A percentile compares a stretch with the other conserved stretches of the same genome.
These are phyloP conservation scores for Hylaeus anthracinus DNA, from an alignment of 1,140 invertebrate species.

Conservation along the genomic window DNA sequence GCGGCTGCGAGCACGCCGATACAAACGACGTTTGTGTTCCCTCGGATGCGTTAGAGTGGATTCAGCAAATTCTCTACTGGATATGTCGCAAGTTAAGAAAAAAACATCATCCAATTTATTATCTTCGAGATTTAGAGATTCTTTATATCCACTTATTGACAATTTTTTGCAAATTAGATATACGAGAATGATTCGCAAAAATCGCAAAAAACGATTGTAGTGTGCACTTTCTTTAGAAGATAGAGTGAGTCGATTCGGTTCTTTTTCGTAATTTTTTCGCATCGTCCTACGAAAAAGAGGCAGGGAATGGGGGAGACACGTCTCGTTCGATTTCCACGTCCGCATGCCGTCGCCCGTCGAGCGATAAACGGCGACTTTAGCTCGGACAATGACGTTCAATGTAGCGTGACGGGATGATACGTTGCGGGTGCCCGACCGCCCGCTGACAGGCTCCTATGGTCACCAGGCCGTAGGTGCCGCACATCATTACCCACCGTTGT, in stretches of 20 bases:
- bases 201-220: neutral
- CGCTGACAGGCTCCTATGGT: conserved; percentile 66
- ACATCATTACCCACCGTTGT: conserved; percentile 76
- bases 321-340: conserved; percentile 39
- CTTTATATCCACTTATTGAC: too few relatives aligned
- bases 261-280: conserved; percentile 27
- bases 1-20: conserved; percentile 35
- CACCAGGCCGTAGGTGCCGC: conserved; percentile 64
- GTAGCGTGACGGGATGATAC: conserved; percentile 78
- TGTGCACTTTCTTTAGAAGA: neutral
- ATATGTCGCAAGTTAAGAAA: neutral
- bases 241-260: too few relatives aligned
- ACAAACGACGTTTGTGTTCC: conserved; percentile 30
- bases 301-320: neutral
- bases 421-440: conserved; percentile 71
- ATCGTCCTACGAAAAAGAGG: conserved; percentile 10
- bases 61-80: neutral
- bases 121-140: too few relatives aligned
- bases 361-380: conserved; percentile 75
- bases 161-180: too few relatives aligned
- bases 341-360: conserved; percentile 62
- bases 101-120: too few relatives aligned
- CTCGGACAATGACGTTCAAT: conserved; percentile 76
- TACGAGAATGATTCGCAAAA: neutral
- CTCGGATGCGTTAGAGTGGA: neutral